Conservation (phyloP, 2,113 vertebrate genomes). For the Phoenicopterus ruber region DNA sequence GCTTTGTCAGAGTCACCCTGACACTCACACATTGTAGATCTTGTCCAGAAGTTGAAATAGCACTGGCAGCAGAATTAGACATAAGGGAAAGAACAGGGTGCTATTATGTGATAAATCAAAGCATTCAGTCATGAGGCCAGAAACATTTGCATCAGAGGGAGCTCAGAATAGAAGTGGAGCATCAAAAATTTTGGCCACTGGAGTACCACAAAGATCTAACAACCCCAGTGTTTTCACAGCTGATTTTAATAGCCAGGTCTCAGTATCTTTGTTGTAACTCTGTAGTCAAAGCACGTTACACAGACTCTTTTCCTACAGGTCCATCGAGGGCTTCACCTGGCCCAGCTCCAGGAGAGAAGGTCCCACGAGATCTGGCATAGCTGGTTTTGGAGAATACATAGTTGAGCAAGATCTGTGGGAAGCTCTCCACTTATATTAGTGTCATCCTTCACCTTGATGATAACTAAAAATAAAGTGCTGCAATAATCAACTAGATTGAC, state of each 20-base stretch:
- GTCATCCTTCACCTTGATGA: constrained; percentile 60
- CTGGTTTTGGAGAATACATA: neutral
- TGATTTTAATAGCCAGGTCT: neutral
- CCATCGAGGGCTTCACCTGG: neutral
- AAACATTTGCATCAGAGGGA: neutral
- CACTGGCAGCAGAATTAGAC: neutral
- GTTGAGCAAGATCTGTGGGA: neutral
- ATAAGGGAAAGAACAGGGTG: neutral
- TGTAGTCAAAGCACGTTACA: neutral
- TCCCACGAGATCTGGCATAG: neutral
- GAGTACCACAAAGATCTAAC: neutral
- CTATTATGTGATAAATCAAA: neutral
- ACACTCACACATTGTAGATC: neutral
- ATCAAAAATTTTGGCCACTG: neutral
- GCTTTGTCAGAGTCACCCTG: neutral
- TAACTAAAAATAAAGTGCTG: constrained; percentile 63
- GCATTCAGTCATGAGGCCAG: neutral
- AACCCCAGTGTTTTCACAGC: neutral
- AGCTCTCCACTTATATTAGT: constrained; percentile 42
- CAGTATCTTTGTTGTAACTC: neutral
- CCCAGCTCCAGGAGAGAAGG: neutral
- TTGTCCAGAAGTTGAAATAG: neutral
- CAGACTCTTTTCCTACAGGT: neutral
- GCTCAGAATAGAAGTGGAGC: neutral
- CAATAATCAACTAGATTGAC: constrained; percentile 66